Evolutionary conservation across 2,888 invertebrate species (phyloP).

Genomic region (Pristionchus japonicus): DNA sequence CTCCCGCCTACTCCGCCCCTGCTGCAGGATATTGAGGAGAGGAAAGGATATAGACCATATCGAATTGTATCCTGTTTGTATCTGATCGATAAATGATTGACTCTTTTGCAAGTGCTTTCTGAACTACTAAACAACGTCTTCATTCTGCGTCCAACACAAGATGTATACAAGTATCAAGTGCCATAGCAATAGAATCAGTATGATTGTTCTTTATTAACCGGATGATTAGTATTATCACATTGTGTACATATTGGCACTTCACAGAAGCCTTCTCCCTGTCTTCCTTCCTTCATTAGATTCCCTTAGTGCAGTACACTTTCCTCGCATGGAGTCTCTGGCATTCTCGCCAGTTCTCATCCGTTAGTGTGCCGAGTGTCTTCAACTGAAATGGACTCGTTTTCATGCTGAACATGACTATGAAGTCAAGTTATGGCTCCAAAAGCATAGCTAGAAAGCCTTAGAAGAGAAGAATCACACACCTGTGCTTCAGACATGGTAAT

Average conservation of each 20-base stretch:
- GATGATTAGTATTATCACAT: neutral
- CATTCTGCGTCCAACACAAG: no score
- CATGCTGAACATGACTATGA: no score
- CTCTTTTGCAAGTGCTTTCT: no score
- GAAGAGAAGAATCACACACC: conserved; percentile 46
- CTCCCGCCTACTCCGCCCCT: neutral
- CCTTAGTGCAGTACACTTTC: conserved; percentile 1
- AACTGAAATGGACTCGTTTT: no score
- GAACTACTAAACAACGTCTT: no score
- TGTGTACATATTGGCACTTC: neutral
- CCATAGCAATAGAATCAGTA: neutral
- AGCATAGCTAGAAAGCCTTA: neutral
- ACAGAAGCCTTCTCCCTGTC: neutral
- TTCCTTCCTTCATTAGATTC: neutral
- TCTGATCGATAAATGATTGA: conserved; percentile 13
- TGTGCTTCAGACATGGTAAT: conserved; percentile 72
- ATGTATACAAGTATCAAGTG: no score
- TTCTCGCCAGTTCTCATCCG: conserved; percentile 28
- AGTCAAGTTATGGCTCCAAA: neutral
- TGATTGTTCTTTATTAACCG: neutral
- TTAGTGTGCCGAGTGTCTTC: conserved; percentile 8
- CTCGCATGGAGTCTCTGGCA: conserved; percentile 16
- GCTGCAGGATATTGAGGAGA: neutral
- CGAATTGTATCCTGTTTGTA: neutral
- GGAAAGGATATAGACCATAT: neutral